These are phyloP conservation scores for Eudyptes chrysolophus DNA, from an alignment of 2,113 vertebrate species.

Conservation along the genomic window DNA sequence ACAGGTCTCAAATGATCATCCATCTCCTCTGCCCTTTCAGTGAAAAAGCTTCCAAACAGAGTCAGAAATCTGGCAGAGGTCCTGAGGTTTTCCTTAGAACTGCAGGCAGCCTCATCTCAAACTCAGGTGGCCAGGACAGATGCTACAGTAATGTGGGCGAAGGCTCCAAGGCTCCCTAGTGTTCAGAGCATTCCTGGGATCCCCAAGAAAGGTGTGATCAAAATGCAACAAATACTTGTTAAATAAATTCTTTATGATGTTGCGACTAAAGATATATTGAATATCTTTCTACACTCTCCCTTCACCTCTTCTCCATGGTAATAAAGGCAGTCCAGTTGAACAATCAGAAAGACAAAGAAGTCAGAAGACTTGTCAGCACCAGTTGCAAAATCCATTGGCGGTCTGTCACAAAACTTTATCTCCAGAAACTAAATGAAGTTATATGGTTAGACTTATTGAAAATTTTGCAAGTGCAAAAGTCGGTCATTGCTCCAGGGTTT, in stretches of 20 bases:
- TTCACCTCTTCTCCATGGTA: not conserved
- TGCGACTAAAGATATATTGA: not conserved
- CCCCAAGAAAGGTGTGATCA: not conserved
- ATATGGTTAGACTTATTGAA: not conserved
- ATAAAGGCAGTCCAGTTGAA: not conserved
- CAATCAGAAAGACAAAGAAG: not conserved
- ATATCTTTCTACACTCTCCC: not conserved
- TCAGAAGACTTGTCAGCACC: not conserved
- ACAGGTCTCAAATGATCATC: not conserved
- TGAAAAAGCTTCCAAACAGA: not conserved
- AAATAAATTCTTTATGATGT: not conserved
- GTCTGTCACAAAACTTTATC: not conserved
- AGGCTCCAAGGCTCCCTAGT: not conserved
- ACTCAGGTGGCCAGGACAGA: not conserved
- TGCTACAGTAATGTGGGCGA: not conserved
- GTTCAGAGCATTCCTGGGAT: not conserved
- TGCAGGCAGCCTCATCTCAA: not conserved
- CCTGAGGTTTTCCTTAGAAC: not conserved
- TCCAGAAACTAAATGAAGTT: not conserved
- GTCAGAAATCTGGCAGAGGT: not conserved
- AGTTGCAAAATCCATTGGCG: not conserved
- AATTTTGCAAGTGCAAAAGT: not conserved
- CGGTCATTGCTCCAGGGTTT: not conserved
- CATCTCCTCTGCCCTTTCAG: not conserved
- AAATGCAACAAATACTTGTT: not conserved